phyloP scores from a whole-genome alignment of 2,113 vertebrate species.

The Passer domesticus region DNA sequence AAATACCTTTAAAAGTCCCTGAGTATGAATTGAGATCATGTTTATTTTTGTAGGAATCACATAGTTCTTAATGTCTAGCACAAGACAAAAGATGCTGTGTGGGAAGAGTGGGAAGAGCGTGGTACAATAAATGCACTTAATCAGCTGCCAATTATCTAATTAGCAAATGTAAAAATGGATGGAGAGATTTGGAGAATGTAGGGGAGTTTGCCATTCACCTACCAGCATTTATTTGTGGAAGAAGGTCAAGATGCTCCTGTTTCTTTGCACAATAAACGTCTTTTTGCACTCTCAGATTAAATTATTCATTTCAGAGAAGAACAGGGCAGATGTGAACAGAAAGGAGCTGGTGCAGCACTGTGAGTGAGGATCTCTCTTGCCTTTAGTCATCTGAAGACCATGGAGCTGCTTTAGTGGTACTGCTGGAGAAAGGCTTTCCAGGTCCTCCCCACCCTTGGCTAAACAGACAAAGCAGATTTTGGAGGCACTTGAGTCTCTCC shows the following conservation, averaged over 20 bases:
- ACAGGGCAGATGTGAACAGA: background rate
- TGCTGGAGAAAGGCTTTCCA: background rate
- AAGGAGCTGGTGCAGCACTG: background rate
- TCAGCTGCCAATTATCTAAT: background rate
- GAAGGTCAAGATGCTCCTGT: background rate
- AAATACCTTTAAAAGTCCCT: background rate
- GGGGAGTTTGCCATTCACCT: accelerated
- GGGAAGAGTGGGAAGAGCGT: background rate
- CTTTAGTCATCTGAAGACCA: background rate
- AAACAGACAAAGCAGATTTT: background rate
- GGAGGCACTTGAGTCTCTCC: background rate
- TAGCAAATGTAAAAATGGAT: background rate
- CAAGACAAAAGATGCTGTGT: background rate
- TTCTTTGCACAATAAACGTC: background rate
- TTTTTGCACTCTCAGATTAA: background rate
- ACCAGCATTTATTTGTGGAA: background rate
- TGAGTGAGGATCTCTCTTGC: background rate
- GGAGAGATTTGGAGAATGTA: background rate
- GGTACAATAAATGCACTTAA: background rate
- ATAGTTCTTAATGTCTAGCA: background rate
- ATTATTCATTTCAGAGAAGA: background rate
- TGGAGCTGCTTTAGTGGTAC: background rate
- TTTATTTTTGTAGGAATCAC: background rate
- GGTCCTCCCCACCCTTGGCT: background rate
- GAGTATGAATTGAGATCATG: background rate